A percentile compares a stretch with the other conserved stretches of the same genome.
phyloP scores from a whole-genome alignment of 2,113 vertebrate species.

The Chaetodon auriga region DNA sequence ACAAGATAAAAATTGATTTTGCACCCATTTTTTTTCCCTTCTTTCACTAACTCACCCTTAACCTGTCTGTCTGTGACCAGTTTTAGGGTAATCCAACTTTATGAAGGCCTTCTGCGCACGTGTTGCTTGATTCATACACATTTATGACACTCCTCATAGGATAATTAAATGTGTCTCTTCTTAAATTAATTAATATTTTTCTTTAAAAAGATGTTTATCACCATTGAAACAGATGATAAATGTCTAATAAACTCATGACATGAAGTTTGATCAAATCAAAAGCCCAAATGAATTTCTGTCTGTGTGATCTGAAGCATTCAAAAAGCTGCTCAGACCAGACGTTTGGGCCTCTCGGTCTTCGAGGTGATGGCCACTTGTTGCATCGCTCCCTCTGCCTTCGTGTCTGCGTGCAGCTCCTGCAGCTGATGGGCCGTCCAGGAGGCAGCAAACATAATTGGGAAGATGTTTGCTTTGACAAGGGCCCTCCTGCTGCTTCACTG shows the following conservation, averaged over 20 bases:
- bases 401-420: not conserved
- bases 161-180: not conserved
- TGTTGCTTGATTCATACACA: not conserved
- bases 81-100: not conserved
- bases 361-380: not conserved
- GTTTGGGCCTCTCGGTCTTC: not conserved
- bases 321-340: not conserved
- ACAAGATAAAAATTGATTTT: not conserved
- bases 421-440: not conserved
- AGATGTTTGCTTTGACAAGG: conserved; percentile 88
- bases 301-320: not conserved
- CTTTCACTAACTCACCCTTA: not conserved
- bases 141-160: not conserved
- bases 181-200: not conserved
- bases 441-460: conserved; percentile 81
- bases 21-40: not conserved
- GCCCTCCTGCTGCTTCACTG: conserved; percentile 88
- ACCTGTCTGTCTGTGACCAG: no score
- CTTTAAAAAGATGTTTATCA: not conserved
- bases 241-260: not conserved
- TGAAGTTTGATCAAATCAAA: not conserved
- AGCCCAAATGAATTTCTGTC: no score
- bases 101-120: not conserved
- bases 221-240: not conserved
- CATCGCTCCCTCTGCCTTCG: not conserved